A percentile compares a stretch with the other conserved stretches of the same genome.
phyloP scores from a whole-genome alignment of 2,888 invertebrate genomes.

The Aromia moschata region DNA sequence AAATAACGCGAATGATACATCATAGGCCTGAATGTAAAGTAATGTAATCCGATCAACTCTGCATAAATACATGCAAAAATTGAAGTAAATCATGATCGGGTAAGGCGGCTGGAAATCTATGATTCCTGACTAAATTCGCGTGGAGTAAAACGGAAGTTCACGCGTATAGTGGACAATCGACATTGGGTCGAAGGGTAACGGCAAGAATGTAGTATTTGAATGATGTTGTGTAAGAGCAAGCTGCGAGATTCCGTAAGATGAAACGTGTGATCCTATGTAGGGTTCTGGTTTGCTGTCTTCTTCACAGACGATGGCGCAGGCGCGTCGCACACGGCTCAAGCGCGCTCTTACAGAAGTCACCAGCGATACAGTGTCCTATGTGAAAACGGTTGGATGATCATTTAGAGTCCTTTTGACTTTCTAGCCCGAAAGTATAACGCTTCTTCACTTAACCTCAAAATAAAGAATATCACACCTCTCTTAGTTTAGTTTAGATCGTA shows the following conservation, averaged over 20 bases:
- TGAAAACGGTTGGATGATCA: constrained; percentile 78
- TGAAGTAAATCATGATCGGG: too few species aligned
- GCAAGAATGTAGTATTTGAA: constrained; percentile 26
- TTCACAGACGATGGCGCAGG: constrained; percentile 90
- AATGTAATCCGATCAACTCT: too few species aligned
- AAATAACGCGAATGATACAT: too few species aligned
- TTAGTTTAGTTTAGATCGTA: constrained; percentile 22
- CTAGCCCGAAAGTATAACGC: constrained; percentile 49
- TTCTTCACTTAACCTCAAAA: constrained; percentile 53
- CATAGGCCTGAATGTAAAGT: too few species aligned
- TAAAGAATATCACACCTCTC: constrained; percentile 22
- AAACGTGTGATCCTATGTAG: constrained; percentile 52
- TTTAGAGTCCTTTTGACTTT: constrained; percentile 53
- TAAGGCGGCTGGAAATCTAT: too few species aligned
- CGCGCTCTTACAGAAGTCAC: constrained; percentile 91
- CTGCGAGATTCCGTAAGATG: constrained; percentile 24
- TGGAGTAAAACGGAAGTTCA: neutral
- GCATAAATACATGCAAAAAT: too few species aligned
- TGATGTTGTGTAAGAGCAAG: constrained; percentile 17
- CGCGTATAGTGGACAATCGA: constrained; percentile 14
- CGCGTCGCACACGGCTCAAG: constrained; percentile 84
- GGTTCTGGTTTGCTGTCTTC: constrained; percentile 87
- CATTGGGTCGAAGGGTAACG: constrained; percentile 24
- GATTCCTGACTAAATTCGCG: too few species aligned
- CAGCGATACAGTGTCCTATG: constrained; percentile 87